These are phyloP conservation scores for Thalassoma bifasciatum DNA, from an alignment of 2,113 vertebrate genomes.

Conservation along the genomic window DNA sequence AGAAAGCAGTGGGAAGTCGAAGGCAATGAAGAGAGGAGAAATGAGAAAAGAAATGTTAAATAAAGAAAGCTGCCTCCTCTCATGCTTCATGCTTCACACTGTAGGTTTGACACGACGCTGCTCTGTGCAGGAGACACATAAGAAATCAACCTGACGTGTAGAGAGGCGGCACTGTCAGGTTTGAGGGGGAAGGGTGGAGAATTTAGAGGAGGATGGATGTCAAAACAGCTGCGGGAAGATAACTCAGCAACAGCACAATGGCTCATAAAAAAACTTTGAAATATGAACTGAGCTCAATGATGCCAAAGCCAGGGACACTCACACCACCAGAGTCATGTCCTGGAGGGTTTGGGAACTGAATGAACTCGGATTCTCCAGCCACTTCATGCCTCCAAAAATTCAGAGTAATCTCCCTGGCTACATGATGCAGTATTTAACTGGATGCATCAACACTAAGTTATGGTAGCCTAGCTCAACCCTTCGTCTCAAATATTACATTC, in stretches of 20 bases:
- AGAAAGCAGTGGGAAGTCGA: slow-evolving; percentile 43
- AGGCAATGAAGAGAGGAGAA: slow-evolving; percentile 25
- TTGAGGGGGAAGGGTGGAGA: slow-evolving; percentile 5
- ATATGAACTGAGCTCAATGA: background rate
- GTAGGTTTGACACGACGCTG: slow-evolving; percentile 13
- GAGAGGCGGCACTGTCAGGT: slow-evolving; percentile 37
- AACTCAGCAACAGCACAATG: slow-evolving; percentile 4
- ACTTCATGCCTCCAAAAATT: too few species aligned
- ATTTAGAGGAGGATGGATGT: slow-evolving; percentile 35
- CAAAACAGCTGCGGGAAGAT: slow-evolving; percentile 36
- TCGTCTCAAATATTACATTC: too few species aligned
- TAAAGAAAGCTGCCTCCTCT: slow-evolving; percentile 30
- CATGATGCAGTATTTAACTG: too few species aligned
- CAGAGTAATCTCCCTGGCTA: too few species aligned
- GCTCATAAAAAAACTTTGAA: background rate
- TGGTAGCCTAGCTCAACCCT: too few species aligned
- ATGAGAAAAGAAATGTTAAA: slow-evolving; percentile 44
- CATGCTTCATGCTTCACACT: slow-evolving; percentile 3
- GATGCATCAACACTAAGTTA: too few species aligned
- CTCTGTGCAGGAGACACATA: slow-evolving; percentile 15
- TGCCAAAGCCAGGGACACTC: background rate
- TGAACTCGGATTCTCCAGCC: too few species aligned
- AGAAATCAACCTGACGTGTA: slow-evolving; percentile 38
- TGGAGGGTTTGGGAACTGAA: too few species aligned
- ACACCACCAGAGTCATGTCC: too few species aligned